Percentiles rank a stretch among this genome's conserved stretches.
Evolutionary conservation across 2,888 invertebrate genomes (phyloP).

Genomic region (Pristionchus japonicus): DNA sequence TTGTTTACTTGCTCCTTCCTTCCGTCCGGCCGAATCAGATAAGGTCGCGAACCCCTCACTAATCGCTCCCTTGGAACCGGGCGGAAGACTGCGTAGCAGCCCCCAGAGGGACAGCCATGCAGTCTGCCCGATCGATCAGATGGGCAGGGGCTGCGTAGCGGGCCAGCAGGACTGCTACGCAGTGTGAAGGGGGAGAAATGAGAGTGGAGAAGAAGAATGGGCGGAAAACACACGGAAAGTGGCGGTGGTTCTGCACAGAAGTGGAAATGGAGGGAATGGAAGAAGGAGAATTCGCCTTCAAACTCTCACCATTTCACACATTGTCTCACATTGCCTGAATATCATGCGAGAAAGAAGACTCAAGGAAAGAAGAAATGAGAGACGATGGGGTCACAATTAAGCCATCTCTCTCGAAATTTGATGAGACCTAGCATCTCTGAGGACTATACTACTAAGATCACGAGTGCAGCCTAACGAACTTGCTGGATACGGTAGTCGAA

Average conservation of each 20-base stretch:
- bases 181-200: background rate
- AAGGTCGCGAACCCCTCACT: background rate
- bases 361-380: background rate
- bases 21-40: background rate
- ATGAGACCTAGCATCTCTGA: too few species aligned
- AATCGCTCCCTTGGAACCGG: background rate
- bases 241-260: constrained; percentile 7
- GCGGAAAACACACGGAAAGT: background rate
- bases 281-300: background rate
- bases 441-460: too few species aligned
- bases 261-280: background rate
- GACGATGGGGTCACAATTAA: background rate
- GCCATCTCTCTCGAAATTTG: too few species aligned
- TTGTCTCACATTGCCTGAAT: background rate
- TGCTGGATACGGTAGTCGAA: background rate
- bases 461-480: background rate
- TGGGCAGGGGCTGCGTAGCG: background rate
- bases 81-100: background rate
- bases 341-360: background rate
- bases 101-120: background rate
- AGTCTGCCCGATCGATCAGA: background rate
- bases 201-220: background rate
- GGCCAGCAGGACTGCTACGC: background rate
- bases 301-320: background rate
- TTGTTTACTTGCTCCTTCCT: background rate